These are phyloP conservation scores for Rousettus madagascariensis DNA, from an alignment of 2,797 vertebrate genomes.

Conservation along the genomic window DNA sequence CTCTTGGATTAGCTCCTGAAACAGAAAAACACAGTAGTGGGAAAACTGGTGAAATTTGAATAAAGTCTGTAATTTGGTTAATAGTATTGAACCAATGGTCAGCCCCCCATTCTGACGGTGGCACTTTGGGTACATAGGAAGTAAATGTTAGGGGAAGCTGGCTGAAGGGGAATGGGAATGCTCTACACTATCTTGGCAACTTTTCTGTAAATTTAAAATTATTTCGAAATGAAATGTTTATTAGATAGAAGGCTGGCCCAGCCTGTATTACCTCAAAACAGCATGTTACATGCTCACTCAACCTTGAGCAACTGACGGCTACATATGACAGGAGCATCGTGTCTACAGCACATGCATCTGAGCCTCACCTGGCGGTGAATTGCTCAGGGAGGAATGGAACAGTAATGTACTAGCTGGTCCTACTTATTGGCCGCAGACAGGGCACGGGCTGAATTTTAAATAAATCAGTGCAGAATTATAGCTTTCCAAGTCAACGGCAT, in stretches of 20 bases:
- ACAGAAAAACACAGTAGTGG: neutral
- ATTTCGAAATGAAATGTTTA: neutral
- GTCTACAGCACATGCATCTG: fast-evolving
- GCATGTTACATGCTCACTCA: neutral
- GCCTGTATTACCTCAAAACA: neutral
- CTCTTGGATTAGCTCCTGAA: neutral
- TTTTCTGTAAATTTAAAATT: neutral
- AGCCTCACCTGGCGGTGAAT: neutral
- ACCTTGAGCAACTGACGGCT: neutral
- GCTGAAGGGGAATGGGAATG: neutral
- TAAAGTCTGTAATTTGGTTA: neutral
- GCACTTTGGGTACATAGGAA: fast-evolving
- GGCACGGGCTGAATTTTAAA: neutral
- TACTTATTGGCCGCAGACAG: neutral
- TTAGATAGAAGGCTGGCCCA: neutral
- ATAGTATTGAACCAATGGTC: neutral
- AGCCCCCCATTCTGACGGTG: neutral
- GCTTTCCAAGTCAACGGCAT: neutral
- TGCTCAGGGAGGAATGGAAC: neutral
- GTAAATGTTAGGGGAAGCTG: neutral
- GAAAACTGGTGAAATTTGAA: neutral
- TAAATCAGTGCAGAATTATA: neutral
- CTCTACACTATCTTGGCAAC: neutral
- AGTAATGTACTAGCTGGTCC: neutral
- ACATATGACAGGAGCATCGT: neutral